A percentile compares a stretch with the other conserved stretches of the same genome.
Evolutionary conservation across 2,888 invertebrate species (phyloP).

Genomic region (Drosophila sordidapex): DNA sequence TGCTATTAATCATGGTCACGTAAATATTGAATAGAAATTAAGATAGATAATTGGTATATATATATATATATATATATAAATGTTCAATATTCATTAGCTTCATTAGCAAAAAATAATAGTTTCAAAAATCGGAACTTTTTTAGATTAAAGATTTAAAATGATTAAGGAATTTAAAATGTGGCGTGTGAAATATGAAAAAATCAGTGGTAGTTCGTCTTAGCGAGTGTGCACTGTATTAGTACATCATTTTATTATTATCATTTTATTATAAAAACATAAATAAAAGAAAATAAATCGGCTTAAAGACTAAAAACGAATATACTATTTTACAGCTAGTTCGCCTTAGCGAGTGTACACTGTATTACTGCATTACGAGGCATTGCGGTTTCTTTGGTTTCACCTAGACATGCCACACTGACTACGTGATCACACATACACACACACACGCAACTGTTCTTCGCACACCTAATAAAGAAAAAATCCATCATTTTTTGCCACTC

Average conservation of each 20-base stretch:
- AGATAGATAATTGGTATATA: no score
- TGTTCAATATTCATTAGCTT: background rate
- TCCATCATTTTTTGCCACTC: background rate
- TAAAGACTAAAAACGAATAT: background rate
- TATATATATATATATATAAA: no score
- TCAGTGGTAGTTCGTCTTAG: background rate
- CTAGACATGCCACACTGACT: background rate
- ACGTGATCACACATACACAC: background rate
- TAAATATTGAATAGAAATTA: no score
- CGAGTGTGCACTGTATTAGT: background rate
- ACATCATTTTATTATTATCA: background rate
- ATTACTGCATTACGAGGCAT: constrained; percentile 4
- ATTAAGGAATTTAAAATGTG: background rate
- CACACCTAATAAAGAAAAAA: constrained; percentile 1
- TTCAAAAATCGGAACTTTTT: background rate
- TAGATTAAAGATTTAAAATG: background rate
- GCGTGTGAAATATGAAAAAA: background rate
- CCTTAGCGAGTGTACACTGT: constrained; percentile 20
- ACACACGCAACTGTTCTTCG: constrained; percentile 8
- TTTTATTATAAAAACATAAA: background rate
- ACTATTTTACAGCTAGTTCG: background rate
- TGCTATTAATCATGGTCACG: background rate
- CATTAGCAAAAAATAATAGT: background rate
- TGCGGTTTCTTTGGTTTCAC: constrained; percentile 45
- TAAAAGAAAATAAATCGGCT: background rate